Percentiles rank a stretch among this genome's conserved stretches.
Conservation (phyloP, 2,113 vertebrate genomes). For the Rhinogobius similis region DNA sequence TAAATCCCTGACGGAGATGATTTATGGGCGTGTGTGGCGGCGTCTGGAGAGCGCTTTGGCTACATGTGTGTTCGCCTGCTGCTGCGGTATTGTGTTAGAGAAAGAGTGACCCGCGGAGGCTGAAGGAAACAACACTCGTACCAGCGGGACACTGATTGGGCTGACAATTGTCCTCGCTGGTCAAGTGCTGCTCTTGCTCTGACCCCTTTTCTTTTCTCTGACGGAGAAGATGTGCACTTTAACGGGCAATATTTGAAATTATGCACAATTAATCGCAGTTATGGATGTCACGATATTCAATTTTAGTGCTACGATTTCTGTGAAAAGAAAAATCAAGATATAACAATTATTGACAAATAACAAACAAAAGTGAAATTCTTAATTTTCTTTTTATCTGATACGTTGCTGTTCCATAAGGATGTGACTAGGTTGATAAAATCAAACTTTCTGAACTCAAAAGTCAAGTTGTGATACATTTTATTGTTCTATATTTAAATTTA, state of each 20-base stretch:
- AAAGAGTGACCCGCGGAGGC: constrained; percentile 42
- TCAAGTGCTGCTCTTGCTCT: constrained; percentile 75
- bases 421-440: too few species aligned
- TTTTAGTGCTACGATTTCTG: too few species aligned
- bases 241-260: constrained; percentile 68
- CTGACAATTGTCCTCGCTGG: constrained; percentile 48
- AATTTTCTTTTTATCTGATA: too few species aligned
- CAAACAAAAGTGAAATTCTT: too few species aligned
- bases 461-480: too few species aligned
- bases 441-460: too few species aligned
- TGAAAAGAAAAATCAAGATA: too few species aligned
- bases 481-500: too few species aligned
- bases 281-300: too few species aligned
- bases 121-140: constrained; percentile 49
- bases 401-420: too few species aligned
- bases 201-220: constrained; percentile 57
- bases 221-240: constrained; percentile 57
- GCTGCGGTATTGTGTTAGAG: constrained; percentile 59
- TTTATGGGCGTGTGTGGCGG: constrained; percentile 43
- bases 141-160: constrained; percentile 65
- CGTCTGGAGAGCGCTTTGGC: constrained; percentile 34
- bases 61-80: constrained; percentile 45
- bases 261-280: too few species aligned
- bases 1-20: constrained; percentile 38
- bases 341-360: too few species aligned